phyloP scores from a whole-genome alignment of 2,888 invertebrate species.

The Deilephila elpenor region DNA sequence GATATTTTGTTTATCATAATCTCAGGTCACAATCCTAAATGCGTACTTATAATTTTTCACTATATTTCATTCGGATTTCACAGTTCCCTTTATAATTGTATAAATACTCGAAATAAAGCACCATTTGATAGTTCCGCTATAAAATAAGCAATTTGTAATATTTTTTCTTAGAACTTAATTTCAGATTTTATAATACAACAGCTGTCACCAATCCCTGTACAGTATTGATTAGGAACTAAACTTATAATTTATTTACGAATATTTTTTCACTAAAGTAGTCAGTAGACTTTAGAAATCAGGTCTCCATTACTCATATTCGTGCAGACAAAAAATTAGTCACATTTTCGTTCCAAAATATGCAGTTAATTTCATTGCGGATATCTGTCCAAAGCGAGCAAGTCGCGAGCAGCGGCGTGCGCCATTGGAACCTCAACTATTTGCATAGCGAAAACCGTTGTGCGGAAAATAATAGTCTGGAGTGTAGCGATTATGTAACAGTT shows the following conservation, averaged over 20 bases:
- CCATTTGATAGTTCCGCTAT: no score
- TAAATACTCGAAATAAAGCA: no score
- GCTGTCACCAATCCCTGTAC: not conserved
- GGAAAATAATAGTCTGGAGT: slow-evolving; percentile 1
- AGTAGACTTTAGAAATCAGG: not conserved
- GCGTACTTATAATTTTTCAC: no score
- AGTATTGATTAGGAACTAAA: not conserved
- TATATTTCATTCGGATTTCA: no score
- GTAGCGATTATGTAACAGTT: slow-evolving; percentile 18
- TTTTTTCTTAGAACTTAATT: no score
- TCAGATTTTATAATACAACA: no score
- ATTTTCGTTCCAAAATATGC: not conserved
- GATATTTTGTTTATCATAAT: no score
- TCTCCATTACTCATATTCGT: not conserved
- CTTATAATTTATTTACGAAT: not conserved
- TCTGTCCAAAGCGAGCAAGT: not conserved
- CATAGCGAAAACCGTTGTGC: slow-evolving; percentile 26
- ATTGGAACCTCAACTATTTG: slow-evolving; percentile 6
- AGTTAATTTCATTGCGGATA: slow-evolving; percentile 3
- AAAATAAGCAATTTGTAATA: no score
- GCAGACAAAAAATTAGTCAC: not conserved
- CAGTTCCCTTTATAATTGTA: no score
- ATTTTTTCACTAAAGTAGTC: not conserved
- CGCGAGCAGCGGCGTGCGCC: not conserved
- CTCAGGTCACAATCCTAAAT: no score